Evolutionary conservation across 2,113 vertebrate genomes (phyloP), one percentile per base, ranked within the genome.

Genomic region (Myotis brandtii): DNA sequence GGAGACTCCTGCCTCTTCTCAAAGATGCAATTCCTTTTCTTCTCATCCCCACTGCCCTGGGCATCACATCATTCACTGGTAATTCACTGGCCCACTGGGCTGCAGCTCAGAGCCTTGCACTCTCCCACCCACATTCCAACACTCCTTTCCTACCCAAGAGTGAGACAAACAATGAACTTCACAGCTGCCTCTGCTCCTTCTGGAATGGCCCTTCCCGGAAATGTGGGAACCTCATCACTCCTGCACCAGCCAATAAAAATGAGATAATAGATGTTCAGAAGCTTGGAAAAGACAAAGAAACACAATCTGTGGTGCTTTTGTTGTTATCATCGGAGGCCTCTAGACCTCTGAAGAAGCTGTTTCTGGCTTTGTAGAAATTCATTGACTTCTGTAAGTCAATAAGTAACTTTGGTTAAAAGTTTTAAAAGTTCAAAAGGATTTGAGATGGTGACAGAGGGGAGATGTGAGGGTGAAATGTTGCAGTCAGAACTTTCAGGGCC

Each of bases 211-310:
- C 30, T 76, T 62, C n/a, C 64, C 0, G 5, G 56, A 81, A 84
- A 81, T 9, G 9, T 73, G 72, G 84, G 69, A 84, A 18, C 66
- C 62, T 77, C 90, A 46, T 76, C 80, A 50, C 25, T 56, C 72
- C 72, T 76, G 52, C 56, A 32, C 30, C 59, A 93, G 92, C 62
- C 46, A 82, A 27, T 83, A n/a, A 83, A 89, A 94, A 56, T 48
- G 76, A 17, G 17, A 21, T 52, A 9, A 76, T 89, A 86, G 48
- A 66, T 66, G 43, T 81, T 46, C n/a, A 69, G 27, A 48, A 52
- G 3, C 62, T 66, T 81, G 43, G 66, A 75, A 94, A 83, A 90
- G 59, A 73, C 37, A 70, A 62, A 32, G 79, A 86, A 50, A 9
- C 30, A 9, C 30, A 46, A 87, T 84, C 54, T 72, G 66, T 34